Evolutionary conservation across 2,797 vertebrate genomes (phyloP).

Genomic region (Phalanger gymnotis): DNA sequence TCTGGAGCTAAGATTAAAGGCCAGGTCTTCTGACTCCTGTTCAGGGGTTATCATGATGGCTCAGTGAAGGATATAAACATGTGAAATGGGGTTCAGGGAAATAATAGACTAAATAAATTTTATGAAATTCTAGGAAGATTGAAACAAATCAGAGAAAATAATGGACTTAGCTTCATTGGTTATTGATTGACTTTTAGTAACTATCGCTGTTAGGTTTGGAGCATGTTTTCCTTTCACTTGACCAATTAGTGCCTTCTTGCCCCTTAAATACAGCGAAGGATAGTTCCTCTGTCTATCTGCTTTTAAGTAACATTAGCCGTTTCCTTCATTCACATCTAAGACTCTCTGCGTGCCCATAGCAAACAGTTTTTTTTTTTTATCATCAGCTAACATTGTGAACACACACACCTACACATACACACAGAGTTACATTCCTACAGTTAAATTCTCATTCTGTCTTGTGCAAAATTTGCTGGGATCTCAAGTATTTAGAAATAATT

Average conservation of each 20-base stretch:
- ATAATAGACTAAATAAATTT: neutral
- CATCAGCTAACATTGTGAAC: constrained; percentile 24
- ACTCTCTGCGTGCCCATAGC: constrained; percentile 2
- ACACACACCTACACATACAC: neutral
- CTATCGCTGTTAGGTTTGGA: neutral
- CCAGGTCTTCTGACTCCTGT: neutral
- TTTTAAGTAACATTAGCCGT: constrained; percentile 17
- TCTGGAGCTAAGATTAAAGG: neutral
- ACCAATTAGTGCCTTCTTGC: constrained; percentile 12
- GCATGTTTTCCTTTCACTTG: constrained; percentile 49
- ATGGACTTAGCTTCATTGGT: constrained; percentile 20
- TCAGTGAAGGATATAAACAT: neutral
- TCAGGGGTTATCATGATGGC: neutral
- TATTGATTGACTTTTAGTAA: constrained; percentile 32
- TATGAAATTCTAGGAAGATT: constrained; percentile 35
- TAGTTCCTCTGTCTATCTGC: constrained; percentile 3
- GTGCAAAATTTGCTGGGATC: constrained; percentile 34
- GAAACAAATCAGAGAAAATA: constrained; percentile 29
- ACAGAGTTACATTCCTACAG: neutral
- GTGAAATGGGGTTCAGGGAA: neutral
- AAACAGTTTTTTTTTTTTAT: neutral
- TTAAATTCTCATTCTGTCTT: constrained; percentile 46
- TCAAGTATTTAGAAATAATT: constrained; percentile 44
- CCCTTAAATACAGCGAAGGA: constrained; percentile 14
- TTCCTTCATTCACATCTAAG: constrained; percentile 18